These are phyloP conservation scores for Hemaris fuciformis DNA, from an alignment of 2,888 invertebrate genomes.

Conservation along the genomic window DNA sequence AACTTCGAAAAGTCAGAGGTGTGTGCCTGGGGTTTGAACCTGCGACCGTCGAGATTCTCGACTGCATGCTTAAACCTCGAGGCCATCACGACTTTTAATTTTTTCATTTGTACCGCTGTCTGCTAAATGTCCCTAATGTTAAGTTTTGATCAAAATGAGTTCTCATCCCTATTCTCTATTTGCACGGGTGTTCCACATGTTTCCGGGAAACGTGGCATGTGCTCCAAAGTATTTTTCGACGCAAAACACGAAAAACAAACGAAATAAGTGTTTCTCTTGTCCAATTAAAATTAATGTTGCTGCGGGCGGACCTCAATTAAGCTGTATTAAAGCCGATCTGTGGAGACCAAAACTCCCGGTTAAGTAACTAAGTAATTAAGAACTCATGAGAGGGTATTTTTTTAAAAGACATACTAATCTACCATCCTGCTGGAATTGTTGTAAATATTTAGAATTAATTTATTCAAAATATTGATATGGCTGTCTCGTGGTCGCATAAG, in stretches of 20 bases:
- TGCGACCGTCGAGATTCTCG: too few species aligned
- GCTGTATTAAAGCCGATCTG: background rate
- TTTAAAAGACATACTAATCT: too few species aligned
- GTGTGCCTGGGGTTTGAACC: too few species aligned
- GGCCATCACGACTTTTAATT: too few species aligned
- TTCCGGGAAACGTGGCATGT: background rate
- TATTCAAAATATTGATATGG: too few species aligned
- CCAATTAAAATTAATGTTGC: background rate
- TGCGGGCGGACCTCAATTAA: background rate
- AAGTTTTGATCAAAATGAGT: too few species aligned
- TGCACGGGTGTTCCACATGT: background rate
- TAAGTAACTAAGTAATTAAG: background rate
- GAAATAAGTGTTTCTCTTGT: background rate
- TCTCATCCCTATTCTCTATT: background rate
- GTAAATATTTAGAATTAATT: background rate
- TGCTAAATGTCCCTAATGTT: too few species aligned
- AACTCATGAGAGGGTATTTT: background rate
- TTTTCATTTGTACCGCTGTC: too few species aligned
- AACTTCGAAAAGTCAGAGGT: too few species aligned
- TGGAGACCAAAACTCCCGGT: conserved; percentile 10
- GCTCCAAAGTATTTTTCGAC: background rate
- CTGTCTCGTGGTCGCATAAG: too few species aligned
- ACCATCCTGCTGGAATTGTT: background rate
- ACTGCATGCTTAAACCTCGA: too few species aligned
- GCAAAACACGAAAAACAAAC: background rate